Percentiles rank a stretch among this genome's conserved stretches.
phyloP scores from a whole-genome alignment of 2,113 vertebrate genomes.

The Panthera leo region DNA sequence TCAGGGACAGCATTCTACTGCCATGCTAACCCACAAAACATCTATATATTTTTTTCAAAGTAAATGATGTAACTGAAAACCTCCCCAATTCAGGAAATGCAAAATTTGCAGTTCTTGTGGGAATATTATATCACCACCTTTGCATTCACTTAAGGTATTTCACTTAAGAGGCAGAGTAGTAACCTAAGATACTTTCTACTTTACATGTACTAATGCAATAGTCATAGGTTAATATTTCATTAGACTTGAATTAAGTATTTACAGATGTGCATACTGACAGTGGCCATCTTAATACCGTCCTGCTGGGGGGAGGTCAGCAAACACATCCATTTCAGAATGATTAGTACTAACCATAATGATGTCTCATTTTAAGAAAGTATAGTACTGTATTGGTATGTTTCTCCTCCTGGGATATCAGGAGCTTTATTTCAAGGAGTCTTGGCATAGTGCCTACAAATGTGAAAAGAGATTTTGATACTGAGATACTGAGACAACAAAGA shows the following conservation, averaged over 20 bases:
- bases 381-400: neutral
- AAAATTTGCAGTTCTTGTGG: constrained; percentile 70
- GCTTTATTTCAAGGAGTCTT: neutral
- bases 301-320: neutral
- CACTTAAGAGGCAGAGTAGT: constrained; percentile 15
- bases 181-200: constrained; percentile 54
- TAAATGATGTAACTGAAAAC: constrained; percentile 65
- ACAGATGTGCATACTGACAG: constrained; percentile 7
- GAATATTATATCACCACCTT: constrained; percentile 57
- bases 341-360: neutral
- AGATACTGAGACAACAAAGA: constrained; percentile 13
- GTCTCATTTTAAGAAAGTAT: neutral
- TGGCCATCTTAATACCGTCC: neutral
- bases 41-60: neutral
- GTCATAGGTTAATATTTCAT: constrained; percentile 63
- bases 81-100: constrained; percentile 60
- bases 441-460: neutral
- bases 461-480: neutral
- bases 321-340: constrained; percentile 9
- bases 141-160: constrained; percentile 65
- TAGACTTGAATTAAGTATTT: constrained; percentile 57
- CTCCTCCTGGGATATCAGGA: neutral
- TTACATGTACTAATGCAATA: constrained; percentile 57
- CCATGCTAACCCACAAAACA: neutral
- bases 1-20: neutral